Base-by-base conservation (phyloP, 2,113 vertebrate species). In the Tautogolabrus adspersus region DNA sequence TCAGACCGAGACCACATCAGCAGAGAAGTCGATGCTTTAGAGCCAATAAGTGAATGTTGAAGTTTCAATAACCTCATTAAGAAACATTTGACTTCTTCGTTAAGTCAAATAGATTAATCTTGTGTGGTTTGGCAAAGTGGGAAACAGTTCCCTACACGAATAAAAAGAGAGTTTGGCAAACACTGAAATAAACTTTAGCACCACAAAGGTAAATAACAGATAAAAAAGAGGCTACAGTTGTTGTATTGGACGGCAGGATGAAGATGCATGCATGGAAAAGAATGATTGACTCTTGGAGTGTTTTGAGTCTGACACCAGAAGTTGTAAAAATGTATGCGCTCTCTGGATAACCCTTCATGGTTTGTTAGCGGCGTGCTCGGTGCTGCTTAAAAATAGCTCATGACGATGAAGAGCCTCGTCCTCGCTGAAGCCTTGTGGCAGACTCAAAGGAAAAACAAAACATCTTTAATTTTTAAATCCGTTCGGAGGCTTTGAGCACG, bases 371-470 rank as follows among this genome's bases (percentile, higher is more conserved):
- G 22, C 57, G 38, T 23, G 1, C 12, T 34, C 57, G 55, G 8
- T 9, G n/a, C 40, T 40, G 49, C 55, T 57, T 47, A 58, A 71
- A 34, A 75, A 82, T 72, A 79, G 21, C 57, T 51, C 9, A 56
- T 40, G 72, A 52, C 51, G 23, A 12, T 19, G 15, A 69, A 54
- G 46, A 26, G 47, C 54, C 38, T 54, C 3, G 46, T 68, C 66
- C 52, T 56, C 16, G 51, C 52, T 68, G 37, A 72, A 72, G 63
- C 44, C 54, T 68, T 76, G 51, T 22, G 60, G 40, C 60, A 70
- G 62, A 56, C 38, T 49, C 54, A 37, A 54, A 66, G 40, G 21
- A 57, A 73, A 80, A 70, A 65, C 42, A 60, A 79, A 74, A 74
- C 16, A 5, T 40, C 10, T 66, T 75, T 65, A 15, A 79, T 65